Base-by-base conservation (phyloP, 2,888 invertebrate genomes). In the Muscina levida region DNA sequence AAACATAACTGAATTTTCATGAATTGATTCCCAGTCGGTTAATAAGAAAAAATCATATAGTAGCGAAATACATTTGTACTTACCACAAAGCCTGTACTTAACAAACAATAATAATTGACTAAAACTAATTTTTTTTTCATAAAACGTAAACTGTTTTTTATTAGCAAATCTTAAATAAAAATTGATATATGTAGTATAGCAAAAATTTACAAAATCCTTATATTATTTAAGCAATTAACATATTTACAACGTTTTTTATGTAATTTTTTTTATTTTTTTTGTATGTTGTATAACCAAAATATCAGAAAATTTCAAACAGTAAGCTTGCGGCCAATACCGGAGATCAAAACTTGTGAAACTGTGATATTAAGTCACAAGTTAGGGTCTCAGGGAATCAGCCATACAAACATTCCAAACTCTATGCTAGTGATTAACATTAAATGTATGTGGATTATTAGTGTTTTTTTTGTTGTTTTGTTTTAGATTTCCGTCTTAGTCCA, bases 291-390 rank as follows among this genome's bases (percentile, higher is more conserved):
- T 19, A 62, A 62, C 19, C 62, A 62, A 59, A 31, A 62, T 62
- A 39, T 19, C 62, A 65, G 42, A 80, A 57, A 76, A 70, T 19
- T 75, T 72, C 72, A 86, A 89, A 88, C 86, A 89, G 89, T 85
- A 88, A 89, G 90, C 88, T 90, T 91, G 90, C 87, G 89, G 90
- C 91, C 90, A 91, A 91, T 91, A 91, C 91, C 91, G 90, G 91
- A 91, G 91, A 91, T 91, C 91, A 91, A 91, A 91, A 91, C 90
- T 91, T 91, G 91, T 91, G 91, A 91, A 91, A 89, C 91, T 91
- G 88, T 88, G 87, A 87, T 87, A 85, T 88, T 88, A 90, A 91
- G 91, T 91, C 91, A 91, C 91, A 91, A 91, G 90, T 91, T 91
- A 91, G 91, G 91, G 91, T 91, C 91, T 91, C 91, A 91, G 91